Base-by-base conservation (phyloP, 2,888 invertebrate genomes). In the Pemphredon lugubris region DNA sequence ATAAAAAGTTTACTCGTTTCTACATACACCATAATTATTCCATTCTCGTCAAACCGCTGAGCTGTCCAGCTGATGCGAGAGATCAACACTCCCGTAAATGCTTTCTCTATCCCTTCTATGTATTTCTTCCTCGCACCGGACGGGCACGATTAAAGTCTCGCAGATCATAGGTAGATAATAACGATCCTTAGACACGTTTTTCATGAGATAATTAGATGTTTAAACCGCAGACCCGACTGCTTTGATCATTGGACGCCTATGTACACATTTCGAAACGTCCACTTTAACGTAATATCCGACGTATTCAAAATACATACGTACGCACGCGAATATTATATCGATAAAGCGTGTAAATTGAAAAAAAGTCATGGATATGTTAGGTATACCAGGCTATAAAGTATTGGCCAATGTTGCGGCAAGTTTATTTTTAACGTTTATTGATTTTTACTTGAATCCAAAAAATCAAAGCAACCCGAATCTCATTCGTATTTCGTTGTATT, bases 71-170 rank as follows among this genome's bases (percentile, higher is more conserved):
- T n/a, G n/a, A n/a, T n/a, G n/a, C n/a, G n/a, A n/a, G n/a, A 59
- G 44, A 7, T 48, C 16, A 21, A 7, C 57, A 44, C 32, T 53
- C 61, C 7, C 44, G 57, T 30, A 37, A 55, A 9, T 9, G 18
- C 26, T 30, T 42, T 47, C 57, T 64, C 37, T 42, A 30, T 48
- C 53, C 21, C 20, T 20, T 53, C 60, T 70, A n/a, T n/a, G n/a
- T n/a, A 53, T 50, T 58, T 61, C 44, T 58, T 37, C 21, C 5
- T 32, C 21, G n/a, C 11, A 21, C 16, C 48, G 13, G 51, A 34
- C 9, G 47, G 54, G 37, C 60, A 48, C 53, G 68, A 76, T 76
- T 76, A 48, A 55, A 69, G 45, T 50, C 45, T 55, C 64, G 61
- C 54, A 61, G 44, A 68, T 76, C 48, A 61, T 37, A 45, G 16